Conservation (phyloP, 2,888 invertebrate species). For the Tortricodes alternella region DNA sequence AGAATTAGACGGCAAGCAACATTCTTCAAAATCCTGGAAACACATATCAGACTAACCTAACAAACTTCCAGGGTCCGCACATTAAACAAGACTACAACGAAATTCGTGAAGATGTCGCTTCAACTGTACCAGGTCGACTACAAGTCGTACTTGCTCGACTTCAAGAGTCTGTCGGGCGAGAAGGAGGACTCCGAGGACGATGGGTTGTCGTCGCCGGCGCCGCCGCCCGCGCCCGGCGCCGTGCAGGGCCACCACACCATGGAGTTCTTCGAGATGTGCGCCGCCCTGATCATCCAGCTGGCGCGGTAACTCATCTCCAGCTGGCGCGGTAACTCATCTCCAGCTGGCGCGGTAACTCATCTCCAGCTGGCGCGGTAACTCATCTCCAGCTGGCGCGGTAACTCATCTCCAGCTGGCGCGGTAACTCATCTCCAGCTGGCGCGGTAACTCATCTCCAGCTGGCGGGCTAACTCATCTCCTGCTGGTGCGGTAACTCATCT, state of each 20-base stretch:
- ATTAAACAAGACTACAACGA: slow-evolving; percentile 91
- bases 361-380: too few species aligned
- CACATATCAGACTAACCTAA: too few species aligned
- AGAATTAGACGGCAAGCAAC: too few species aligned
- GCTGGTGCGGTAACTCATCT: too few species aligned
- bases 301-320: slow-evolving; percentile 87
- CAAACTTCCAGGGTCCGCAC: slow-evolving; percentile 89
- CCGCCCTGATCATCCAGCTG: slow-evolving; percentile 97
- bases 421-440: too few species aligned
- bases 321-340: background rate
- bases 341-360: too few species aligned
- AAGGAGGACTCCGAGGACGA: slow-evolving; percentile 82
- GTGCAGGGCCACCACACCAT: slow-evolving; percentile 94
- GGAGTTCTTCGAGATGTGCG: slow-evolving; percentile 99
- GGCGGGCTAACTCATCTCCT: too few species aligned
- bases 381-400: too few species aligned
- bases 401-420: too few species aligned
- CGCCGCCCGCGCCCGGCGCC: slow-evolving; percentile 49
- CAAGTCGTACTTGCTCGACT: slow-evolving; percentile 98
- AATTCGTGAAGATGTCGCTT: slow-evolving; percentile 97
- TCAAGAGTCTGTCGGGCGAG: slow-evolving; percentile 95
- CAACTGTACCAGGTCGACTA: slow-evolving; percentile 99
- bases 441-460: too few species aligned
- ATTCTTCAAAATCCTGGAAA: too few species aligned
- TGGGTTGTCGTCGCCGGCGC: slow-evolving; percentile 45